Evolutionary conservation across 2,888 invertebrate genomes (phyloP), one percentile per base, ranked within the genome.

Genomic region (Slavum lentiscoides): DNA sequence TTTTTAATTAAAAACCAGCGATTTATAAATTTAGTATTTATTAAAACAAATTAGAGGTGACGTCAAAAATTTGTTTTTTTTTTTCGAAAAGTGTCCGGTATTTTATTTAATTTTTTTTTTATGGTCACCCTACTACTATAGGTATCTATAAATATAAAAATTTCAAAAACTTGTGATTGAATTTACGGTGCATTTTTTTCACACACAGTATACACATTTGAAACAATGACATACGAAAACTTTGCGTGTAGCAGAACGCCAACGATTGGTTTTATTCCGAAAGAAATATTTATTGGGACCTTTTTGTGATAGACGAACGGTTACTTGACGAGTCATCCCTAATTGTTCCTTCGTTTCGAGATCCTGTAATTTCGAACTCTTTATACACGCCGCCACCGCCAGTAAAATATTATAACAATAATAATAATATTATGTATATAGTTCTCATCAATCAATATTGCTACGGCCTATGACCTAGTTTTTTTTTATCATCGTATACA

Each of bases 241-340:
- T 90, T 91, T 92, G 85, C 92, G 91, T 86, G 92, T 91, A 87
- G 91, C 91, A 84, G 87, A 89, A 86, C 89, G 90, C 91, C 92
- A 92, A 85, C 90, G 90, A 85, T 88, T 86, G 82, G 86, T 85
- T 83, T 86, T 86, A 85, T 87, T 89, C 84, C 89, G 88, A 85
- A 86, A 86, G 84, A 86, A 82, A 70, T 83, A 83, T 84, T 88
- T 87, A 84, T 89, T 89, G 58, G 83, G 83, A 84, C 88, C 87
- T 84, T 89, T 89, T 86, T 89, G 88, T 82, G 89, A 88, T 84
- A 91, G 89, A 84, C 90, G 90, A 86, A 91, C 89, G 83, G 92
- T 91, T 84, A 92, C 87, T 86, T 91, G 91, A 81, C 92, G 90
- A 84, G 88, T 87, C 85, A 91, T 89, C 86, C 90, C 91, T 88